Conservation (phyloP, 2,113 vertebrate species). For the Apteryx mantelli region DNA sequence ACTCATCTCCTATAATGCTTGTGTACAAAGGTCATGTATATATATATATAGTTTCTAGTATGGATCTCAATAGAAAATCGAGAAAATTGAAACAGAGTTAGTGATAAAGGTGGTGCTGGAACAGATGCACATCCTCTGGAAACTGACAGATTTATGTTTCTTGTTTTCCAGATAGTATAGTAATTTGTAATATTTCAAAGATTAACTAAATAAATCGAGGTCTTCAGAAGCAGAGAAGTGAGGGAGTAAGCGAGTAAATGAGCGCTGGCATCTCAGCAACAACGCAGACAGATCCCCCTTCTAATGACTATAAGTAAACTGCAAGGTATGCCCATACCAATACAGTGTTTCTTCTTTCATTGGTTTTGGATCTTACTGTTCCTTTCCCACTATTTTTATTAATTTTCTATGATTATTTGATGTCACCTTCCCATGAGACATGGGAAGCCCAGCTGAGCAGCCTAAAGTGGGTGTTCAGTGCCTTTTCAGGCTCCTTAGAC, state of each 20-base stretch:
- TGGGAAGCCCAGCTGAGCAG: not conserved
- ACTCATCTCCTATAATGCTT: not conserved
- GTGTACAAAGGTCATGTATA: not conserved
- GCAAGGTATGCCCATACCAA: not conserved
- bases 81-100: not conserved
- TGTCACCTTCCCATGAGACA: not conserved
- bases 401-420: not conserved
- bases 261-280: not conserved
- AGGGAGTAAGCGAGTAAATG: not conserved
- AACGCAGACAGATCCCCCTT: not conserved
- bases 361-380: not conserved
- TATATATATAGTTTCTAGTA: not conserved
- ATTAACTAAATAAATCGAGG: not conserved
- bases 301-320: not conserved
- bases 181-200: constrained; percentile 18
- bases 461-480: not conserved
- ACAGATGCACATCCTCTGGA: not conserved
- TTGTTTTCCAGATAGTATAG: not conserved
- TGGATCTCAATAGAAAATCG: not conserved
- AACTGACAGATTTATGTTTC: not conserved
- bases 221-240: not conserved
- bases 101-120: not conserved
- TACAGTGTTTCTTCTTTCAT: not conserved
- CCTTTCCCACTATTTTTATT: not conserved
- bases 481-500: not conserved